Base-by-base conservation (phyloP, 2,888 invertebrate genomes). In the Drosophila atroscutellata region DNA sequence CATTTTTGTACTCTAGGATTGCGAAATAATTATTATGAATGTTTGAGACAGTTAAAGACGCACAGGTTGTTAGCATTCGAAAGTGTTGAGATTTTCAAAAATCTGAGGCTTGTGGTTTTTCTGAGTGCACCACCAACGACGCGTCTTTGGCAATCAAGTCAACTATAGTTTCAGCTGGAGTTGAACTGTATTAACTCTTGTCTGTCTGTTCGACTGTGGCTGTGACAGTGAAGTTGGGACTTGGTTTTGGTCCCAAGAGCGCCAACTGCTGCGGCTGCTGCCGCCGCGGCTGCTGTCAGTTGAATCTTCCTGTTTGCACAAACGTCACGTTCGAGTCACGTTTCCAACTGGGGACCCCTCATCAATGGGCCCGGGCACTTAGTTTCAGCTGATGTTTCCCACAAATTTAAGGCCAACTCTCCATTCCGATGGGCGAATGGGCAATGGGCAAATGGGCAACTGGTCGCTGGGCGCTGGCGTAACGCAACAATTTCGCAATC, bases 401-500 rank as follows among this genome's bases (percentile, higher is more conserved):
- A 86, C 86, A 86, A 86, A 88, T 88, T 89, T 86, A 77, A 84
- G 83, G 76, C 76, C 75, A 78, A 73, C 68, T 63, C 71, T 66
- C 30, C 56, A 42, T 11, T 81, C 77, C 67, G 71, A 58, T 69
- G 71, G 60, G 34, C 54, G 34, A 56, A 42, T 54, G 56, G 49
- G 45, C 64, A 2, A 51, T 37, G 59, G 65, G 26, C 51, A 13
- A 20, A 37, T 66, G 64, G 45, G 51, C 70, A 55, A 45, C 56
- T 59, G 68, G 66, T 20, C 73, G 51, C 32, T 80, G 75, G 78
- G 72, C 81, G 74, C 77, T 89, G 84, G 90, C 79, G 78, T 81
- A 89, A 84, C 80, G 81, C 77, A 88, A 89, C 90, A 91, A 89
- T 90, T 91, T 91, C 81, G 82, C 91, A 90, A 89, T 91, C 90